These are phyloP conservation scores for Sander vitreus DNA, from an alignment of 2,113 vertebrate species.

Conservation along the genomic window DNA sequence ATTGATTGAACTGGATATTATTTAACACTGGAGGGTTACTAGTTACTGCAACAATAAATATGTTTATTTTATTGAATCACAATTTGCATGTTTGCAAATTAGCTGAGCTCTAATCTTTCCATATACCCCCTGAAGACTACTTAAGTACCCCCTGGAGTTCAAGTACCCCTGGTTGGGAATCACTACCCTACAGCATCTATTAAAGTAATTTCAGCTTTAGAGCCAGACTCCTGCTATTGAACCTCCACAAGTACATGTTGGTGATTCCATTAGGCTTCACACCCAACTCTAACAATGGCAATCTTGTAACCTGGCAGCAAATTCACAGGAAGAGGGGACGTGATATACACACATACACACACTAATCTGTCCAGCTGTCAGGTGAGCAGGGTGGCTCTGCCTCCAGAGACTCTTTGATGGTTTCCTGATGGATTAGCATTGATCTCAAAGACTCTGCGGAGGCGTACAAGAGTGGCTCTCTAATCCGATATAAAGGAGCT, in stretches of 20 bases:
- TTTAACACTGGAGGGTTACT: neutral
- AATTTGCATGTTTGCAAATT: neutral
- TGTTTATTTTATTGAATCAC: neutral
- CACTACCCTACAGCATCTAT: neutral
- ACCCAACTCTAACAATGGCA: constrained; percentile 3
- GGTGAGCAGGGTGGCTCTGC: constrained; percentile 60
- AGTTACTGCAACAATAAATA: neutral
- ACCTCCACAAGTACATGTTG: neutral
- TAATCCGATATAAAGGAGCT: constrained; percentile 47
- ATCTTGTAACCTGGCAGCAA: constrained; percentile 11
- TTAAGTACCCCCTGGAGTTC: neutral
- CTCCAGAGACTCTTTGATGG: constrained; percentile 61
- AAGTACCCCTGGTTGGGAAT: neutral
- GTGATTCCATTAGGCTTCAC: neutral
- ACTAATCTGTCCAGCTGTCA: constrained; percentile 70
- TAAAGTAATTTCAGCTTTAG: neutral
- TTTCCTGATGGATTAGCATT: constrained; percentile 65
- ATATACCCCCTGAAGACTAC: neutral
- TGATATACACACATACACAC: constrained; percentile 8
- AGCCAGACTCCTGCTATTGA: constrained; percentile 19
- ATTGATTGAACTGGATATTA: too few relatives aligned
- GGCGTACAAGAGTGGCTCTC: constrained; percentile 27
- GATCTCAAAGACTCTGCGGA: constrained; percentile 27
- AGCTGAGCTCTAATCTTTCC: neutral
- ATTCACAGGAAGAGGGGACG: constrained; percentile 30